Evolutionary conservation across 2,113 vertebrate species (phyloP), one percentile per base, ranked within the genome.

Genomic region (Sigmodon hispidus): DNA sequence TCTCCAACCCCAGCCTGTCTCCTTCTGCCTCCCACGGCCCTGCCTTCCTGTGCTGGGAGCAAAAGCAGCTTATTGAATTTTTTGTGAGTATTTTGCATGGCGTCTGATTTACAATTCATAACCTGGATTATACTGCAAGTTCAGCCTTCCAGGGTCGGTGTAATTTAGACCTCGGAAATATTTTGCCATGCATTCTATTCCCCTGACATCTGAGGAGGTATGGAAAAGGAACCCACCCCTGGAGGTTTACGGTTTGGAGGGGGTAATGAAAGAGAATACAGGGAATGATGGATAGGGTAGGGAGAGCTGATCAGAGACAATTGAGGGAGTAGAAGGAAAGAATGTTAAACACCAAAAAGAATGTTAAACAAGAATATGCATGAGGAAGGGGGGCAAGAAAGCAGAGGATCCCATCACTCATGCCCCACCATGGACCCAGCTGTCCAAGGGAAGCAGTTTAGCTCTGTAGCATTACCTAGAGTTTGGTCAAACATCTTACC

Each of bases 101-200:
- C 43, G 45, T 94, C 96, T 92, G 95, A 97, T 98, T 98, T 98
- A 96, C 95, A 96, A 96, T 98, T 97, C 97, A 94, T 94, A 98
- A 94, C 97, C 94, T 48, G 95, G 96, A 95, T 98, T 90, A 92
- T 24, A 63, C 86, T 4, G 72, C 50, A 40, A 84, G 81, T 76
- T 96, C 96, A 97, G 97, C 97, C 97, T 92, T 94, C 88, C 1
- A 21, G 97, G 96, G 95, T 92, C 36, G 36, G 95, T 92, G 96
- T 94, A 92, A 97, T 98, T 97, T 90, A 93, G 96, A 96, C 89
- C 34, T 36, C 77, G 93, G 97, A 97, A 98, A 98, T 97, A 96
- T 97, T 98, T 87, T 95, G 94, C 96, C 29, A 17, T 59, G 89
- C 75, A 97, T 97, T 96, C 94, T 86, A 97, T 97, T 96, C 96